Percentiles rank a stretch among this genome's conserved stretches.
phyloP scores from a whole-genome alignment of 1,140 invertebrate genomes.

The Drosophila lowei region DNA sequence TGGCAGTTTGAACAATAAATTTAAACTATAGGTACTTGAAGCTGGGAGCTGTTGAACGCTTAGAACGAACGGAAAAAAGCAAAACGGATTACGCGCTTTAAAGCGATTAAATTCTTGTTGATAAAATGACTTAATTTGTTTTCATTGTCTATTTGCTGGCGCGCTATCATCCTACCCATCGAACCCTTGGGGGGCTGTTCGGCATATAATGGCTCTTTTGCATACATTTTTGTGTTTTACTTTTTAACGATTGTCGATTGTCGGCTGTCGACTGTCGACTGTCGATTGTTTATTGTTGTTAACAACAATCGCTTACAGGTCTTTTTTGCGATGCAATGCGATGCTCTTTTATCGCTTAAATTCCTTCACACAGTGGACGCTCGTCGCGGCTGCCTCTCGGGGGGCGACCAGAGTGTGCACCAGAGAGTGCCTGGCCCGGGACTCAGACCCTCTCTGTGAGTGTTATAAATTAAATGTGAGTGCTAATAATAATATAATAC shows the following conservation, averaged over 20 bases:
- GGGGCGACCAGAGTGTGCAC: too few species aligned
- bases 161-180: too few species aligned
- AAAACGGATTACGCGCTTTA: conserved; percentile 23
- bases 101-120: conserved; percentile 29
- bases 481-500: conserved; percentile 71
- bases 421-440: not conserved
- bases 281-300: conserved; percentile 56
- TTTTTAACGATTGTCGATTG: conserved; percentile 31
- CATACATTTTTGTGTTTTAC: conserved; percentile 23
- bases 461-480: conserved; percentile 59
- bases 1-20: too few species aligned
- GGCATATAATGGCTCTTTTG: conserved; percentile 31
- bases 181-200: not conserved
- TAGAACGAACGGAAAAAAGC: conserved; percentile 10
- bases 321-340: not conserved
- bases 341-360: conserved; percentile 32
- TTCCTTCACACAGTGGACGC: conserved; percentile 6
- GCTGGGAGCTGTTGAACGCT: not conserved
- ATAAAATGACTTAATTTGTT: conserved; percentile 46
- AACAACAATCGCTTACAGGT: conserved; percentile 51
- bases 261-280: conserved; percentile 15
- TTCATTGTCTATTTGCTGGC: conserved; percentile 13
- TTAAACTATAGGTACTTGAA: too few species aligned
- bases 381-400: too few species aligned
- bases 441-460: conserved; percentile 11